Base-by-base conservation (phyloP, 2,797 vertebrate genomes). In the Tinamus major region DNA sequence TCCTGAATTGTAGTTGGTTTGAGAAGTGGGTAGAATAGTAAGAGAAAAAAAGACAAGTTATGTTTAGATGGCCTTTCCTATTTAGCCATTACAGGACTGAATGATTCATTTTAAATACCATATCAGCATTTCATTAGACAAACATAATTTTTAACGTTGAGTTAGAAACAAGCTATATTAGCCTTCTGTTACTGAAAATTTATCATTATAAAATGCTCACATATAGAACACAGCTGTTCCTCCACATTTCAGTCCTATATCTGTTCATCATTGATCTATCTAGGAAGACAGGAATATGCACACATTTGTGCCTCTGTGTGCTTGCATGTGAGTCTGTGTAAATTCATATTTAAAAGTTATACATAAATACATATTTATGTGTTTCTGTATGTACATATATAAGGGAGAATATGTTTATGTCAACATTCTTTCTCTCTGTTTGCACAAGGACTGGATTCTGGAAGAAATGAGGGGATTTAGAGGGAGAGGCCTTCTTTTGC, bases 101-200 rank as follows among this genome's bases (percentile, higher is more conserved):
- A 71, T 55, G 8, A 69, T 80, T 89, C 1, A 46, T 85, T 88
- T 65, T 69, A 41, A 87, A 59, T 56, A 84, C 35, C 44, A 21
- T 91, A 72, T 80, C 65, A 81, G 27, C 82, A 72, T 89, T 83
- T 68, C 74, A 76, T 82, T 71, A 86, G 74, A 69, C 31, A 70
- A 71, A 51, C 15, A 56, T 1, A 26, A 13, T 56, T 80, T 81
- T 85, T 63, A 71, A 44, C 9, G 11, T 16, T 79, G 61, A 44
- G 39, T 31, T 35, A 91, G 49, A 84, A 87, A 77, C 16, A 80
- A 84, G 14, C 26, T 76, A 11, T n/a, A 37, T 62, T 94, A 70
- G 11, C 37, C n/a, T 14, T 62, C 8, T 46, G 4, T 48, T 63
- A 48, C 26, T 72, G 26, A 68, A 79, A 21, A 70, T 80, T 55